Conservation (phyloP, 2,113 vertebrate species). For the Sapajus apella region DNA sequence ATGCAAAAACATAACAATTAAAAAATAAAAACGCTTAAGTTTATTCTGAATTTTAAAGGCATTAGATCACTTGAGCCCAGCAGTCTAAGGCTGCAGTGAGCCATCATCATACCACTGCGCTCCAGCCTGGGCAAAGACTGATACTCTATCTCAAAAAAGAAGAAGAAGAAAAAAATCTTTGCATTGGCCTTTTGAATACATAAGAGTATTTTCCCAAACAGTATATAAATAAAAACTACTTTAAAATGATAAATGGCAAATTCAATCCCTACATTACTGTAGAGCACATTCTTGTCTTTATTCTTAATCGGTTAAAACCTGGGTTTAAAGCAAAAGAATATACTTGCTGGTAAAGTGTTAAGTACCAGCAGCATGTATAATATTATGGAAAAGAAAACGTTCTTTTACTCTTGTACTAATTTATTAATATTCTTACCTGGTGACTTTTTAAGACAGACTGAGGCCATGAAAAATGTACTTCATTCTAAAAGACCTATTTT, state of each 20-base stretch:
- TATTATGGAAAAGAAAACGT: conserved; percentile 70
- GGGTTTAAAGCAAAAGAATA: background rate
- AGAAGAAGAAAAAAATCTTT: background rate
- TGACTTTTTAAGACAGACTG: conserved; percentile 77
- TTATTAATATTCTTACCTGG: conserved; percentile 74
- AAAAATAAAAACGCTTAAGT: background rate
- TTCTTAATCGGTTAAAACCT: background rate
- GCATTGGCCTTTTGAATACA: background rate
- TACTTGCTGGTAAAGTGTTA: conserved; percentile 29
- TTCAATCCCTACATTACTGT: background rate
- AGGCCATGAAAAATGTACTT: conserved; percentile 78
- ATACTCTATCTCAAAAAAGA: too few relatives aligned
- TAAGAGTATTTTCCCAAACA: background rate
- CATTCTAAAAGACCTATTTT: conserved; percentile 75
- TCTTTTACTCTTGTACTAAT: conserved; percentile 75
- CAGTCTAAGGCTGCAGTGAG: too few relatives aligned
- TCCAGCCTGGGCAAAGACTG: too few relatives aligned
- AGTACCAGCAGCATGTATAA: conserved; percentile 27
- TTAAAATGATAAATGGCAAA: conserved; percentile 11
- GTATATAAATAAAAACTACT: background rate
- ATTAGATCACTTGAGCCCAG: background rate
- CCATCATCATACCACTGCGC: too few relatives aligned
- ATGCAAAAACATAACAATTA: background rate
- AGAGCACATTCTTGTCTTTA: background rate
- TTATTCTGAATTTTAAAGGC: background rate